Percentiles rank a stretch among this genome's conserved stretches.
These are phyloP conservation scores for Stichodactyla mertensii DNA, from an alignment of 64 coral and sea anemone genomes.

Conservation along the genomic window DNA sequence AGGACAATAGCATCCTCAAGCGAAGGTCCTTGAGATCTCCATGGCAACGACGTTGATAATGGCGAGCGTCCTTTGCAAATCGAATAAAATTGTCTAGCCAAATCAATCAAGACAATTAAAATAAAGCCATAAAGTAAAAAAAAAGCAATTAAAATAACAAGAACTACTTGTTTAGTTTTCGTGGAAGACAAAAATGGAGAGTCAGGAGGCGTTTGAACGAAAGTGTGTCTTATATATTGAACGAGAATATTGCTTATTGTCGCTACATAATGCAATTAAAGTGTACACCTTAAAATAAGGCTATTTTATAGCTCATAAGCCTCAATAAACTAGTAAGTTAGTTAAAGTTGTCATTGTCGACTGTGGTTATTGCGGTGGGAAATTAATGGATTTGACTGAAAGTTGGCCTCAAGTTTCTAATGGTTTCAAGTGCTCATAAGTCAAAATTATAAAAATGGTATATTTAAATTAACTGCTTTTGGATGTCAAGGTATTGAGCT, in stretches of 20 bases:
- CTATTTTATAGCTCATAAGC: neutral
- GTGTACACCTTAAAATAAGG: neutral
- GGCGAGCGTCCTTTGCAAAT: neutral
- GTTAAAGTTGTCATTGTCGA: neutral
- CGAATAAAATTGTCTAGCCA: neutral
- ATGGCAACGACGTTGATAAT: conserved; percentile 2
- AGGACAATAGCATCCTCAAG: neutral
- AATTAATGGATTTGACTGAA: too few relatives aligned
- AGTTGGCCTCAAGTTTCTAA: too few relatives aligned
- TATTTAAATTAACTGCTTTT: too few relatives aligned
- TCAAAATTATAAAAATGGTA: too few relatives aligned
- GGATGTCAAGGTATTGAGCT: too few relatives aligned
- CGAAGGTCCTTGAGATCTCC: conserved; percentile 6
- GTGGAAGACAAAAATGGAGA: too few relatives aligned
- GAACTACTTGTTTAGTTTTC: too few relatives aligned
- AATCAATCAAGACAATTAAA: conserved; percentile 8
- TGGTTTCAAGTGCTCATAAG: too few relatives aligned
- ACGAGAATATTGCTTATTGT: neutral
- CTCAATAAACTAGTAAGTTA: neutral
- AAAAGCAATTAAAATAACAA: neutral
- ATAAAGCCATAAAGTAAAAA: neutral
- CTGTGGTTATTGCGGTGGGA: too few relatives aligned
- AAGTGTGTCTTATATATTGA: neutral
- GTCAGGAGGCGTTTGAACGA: too few relatives aligned
- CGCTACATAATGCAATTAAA: neutral